Evolutionary conservation across 2,888 invertebrate genomes (phyloP).

Genomic region (Eupithecia inturbata): DNA sequence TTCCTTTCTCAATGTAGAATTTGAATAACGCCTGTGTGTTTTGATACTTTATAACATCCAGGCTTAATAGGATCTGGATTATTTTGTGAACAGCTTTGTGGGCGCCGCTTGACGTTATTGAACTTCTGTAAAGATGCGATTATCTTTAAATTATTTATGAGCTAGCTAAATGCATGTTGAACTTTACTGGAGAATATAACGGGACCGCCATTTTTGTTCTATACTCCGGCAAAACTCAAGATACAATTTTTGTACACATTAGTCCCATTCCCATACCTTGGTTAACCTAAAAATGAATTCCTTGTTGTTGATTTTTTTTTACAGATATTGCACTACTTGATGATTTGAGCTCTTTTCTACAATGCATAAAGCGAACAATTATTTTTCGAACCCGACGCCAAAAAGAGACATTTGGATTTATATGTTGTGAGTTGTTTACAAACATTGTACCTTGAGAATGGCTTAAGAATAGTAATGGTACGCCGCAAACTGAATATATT

Average conservation of each 20-base stretch:
- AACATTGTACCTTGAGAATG: background rate
- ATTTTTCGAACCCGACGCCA: background rate
- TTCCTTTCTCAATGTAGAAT: conserved; percentile 71
- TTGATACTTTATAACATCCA: conserved; percentile 59
- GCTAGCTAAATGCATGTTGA: too few relatives aligned
- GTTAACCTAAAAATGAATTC: background rate
- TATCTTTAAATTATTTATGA: background rate
- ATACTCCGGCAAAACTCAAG: background rate
- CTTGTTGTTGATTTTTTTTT: background rate
- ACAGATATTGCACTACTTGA: background rate
- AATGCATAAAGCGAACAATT: background rate
- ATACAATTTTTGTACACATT: background rate
- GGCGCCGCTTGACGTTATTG: conserved; percentile 54
- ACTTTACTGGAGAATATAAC: too few relatives aligned
- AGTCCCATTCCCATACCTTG: background rate
- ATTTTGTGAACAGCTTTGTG: conserved; percentile 68
- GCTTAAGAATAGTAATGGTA: background rate
- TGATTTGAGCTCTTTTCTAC: background rate
- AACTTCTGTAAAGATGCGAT: conserved; percentile 61
- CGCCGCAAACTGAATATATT: background rate
- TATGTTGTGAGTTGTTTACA: background rate
- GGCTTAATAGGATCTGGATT: conserved; percentile 61
- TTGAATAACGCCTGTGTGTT: conserved; percentile 66
- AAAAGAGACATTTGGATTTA: background rate
- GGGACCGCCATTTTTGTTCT: background rate